Conservation (phyloP, 2,888 invertebrate species). For the Petrolisthes manimaculis region DNA sequence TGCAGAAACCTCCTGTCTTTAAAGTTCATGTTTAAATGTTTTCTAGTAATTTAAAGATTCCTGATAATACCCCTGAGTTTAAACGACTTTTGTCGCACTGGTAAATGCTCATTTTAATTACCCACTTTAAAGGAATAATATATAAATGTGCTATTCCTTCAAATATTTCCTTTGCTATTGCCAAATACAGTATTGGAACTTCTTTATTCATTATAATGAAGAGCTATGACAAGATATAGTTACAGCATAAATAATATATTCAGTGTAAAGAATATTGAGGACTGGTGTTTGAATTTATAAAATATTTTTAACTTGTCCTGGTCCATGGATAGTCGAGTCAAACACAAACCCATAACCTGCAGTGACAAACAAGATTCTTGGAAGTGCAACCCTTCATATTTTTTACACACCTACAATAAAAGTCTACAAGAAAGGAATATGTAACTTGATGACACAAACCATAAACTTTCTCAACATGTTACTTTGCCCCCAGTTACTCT, state of each 20-base stretch:
- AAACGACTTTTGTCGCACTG: conserved; percentile 17
- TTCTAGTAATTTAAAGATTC: conserved; percentile 24
- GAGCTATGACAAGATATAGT: not conserved
- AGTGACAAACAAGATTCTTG: conserved; percentile 26
- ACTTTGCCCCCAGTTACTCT: too few species aligned
- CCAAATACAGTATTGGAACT: too few species aligned
- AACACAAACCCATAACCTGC: not conserved
- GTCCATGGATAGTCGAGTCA: not conserved
- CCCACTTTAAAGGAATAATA: conserved; percentile 2
- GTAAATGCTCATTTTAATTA: conserved; percentile 17
- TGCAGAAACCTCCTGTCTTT: conserved; percentile 9
- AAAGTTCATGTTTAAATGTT: conserved; percentile 34
- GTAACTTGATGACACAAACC: not conserved
- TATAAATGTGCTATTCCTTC: conserved; percentile 17
- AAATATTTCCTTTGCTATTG: conserved; percentile 3
- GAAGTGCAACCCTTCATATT: conserved; percentile 52
- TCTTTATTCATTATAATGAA: too few species aligned
- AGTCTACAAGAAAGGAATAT: not conserved
- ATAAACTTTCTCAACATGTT: not conserved
- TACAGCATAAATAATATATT: not conserved
- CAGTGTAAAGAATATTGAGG: not conserved
- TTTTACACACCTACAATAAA: conserved; percentile 1
- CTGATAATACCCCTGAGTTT: conserved; percentile 23
- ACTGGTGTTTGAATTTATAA: not conserved
- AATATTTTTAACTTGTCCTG: not conserved